Base-by-base conservation (phyloP, 2,888 invertebrate genomes). In the Lepidonotus clava region DNA sequence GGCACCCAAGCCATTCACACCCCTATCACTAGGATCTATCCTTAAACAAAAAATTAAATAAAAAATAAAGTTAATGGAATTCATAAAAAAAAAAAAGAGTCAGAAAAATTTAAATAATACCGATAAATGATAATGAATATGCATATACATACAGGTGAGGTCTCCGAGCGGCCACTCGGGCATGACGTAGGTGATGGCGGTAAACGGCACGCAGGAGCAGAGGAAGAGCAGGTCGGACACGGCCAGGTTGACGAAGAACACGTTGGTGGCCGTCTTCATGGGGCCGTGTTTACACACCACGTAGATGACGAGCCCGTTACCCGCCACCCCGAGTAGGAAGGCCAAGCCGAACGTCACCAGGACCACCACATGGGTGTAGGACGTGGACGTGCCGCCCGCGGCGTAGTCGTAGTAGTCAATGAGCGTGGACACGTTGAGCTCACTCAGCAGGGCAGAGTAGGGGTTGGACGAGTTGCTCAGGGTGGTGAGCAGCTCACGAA, bases 101-200 rank as follows among this genome's bases (percentile, higher is more conserved):
- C n/a, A n/a, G n/a, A n/a, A n/a, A n/a, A n/a, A n/a, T n/a, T n/a
- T n/a, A n/a, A n/a, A n/a, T n/a, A n/a, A n/a, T n/a, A n/a, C n/a
- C n/a, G n/a, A n/a, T n/a, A n/a, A n/a, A n/a, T 11, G 46, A 46
- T 46, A 6, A 46, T 46, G 46, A 46, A 53, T n/a, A 2, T 2
- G 53, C 11, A 4, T 1, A 11, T 88, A 90, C 95, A 97, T 96
- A 95, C 98, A 98, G 96, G 97, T 97, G 93, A 96, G 95, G 92
- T 97, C 96, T 14, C 98, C 98, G 92, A 98, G 98, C 0, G 97
- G 97, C 98, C 98, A 98, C 92, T 96, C 96, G 11, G 96, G 96
- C 92, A 97, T 24, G 8, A 97, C 96, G 93, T 97, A 98, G 92
- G 98, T 97, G 32, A 97, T 96, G 0, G 97, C 97, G 0, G 98